Conservation (phyloP, 2,113 vertebrate species). For the Australoheros scitulus region DNA sequence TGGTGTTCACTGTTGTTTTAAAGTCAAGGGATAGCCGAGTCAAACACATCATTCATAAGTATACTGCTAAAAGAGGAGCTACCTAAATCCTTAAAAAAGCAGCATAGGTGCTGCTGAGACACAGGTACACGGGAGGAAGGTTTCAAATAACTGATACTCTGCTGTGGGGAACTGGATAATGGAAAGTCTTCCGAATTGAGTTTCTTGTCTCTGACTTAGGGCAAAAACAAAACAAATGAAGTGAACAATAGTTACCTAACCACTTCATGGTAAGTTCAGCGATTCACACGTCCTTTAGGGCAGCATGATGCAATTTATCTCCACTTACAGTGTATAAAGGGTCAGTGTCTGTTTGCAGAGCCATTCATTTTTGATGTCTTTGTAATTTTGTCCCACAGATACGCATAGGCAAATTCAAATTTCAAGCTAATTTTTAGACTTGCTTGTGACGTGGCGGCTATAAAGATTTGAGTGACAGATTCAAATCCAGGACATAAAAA, state of each 20-base stretch:
- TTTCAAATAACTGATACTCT: slow-evolving; percentile 1
- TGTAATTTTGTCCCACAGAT: not conserved
- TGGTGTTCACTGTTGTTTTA: not conserved
- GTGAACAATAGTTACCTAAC: slow-evolving; percentile 30
- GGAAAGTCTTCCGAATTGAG: slow-evolving; percentile 25
- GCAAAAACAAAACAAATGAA: slow-evolving; percentile 44
- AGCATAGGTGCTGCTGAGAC: not conserved
- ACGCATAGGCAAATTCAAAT: not conserved
- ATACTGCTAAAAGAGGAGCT: not conserved
- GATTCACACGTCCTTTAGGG: slow-evolving; percentile 37
- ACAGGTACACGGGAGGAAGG: not conserved
- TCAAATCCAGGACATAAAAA: not conserved
- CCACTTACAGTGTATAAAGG: slow-evolving; percentile 8
- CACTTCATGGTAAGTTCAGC: slow-evolving; percentile 4
- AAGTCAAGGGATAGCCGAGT: not conserved
- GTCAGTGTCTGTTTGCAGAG: slow-evolving; percentile 16
- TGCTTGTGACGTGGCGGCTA: too few relatives aligned
- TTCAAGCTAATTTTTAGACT: not conserved
- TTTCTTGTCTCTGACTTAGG: slow-evolving; percentile 36
- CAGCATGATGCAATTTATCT: slow-evolving; percentile 24
- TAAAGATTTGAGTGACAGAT: not conserved
- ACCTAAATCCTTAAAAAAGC: not conserved
- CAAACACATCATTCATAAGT: slow-evolving; percentile 6
- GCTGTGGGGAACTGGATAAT: slow-evolving; percentile 11
- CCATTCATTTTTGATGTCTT: slow-evolving; percentile 9